Evolutionary conservation across 2,113 vertebrate genomes (phyloP).

Genomic region (Cairina moschata): DNA sequence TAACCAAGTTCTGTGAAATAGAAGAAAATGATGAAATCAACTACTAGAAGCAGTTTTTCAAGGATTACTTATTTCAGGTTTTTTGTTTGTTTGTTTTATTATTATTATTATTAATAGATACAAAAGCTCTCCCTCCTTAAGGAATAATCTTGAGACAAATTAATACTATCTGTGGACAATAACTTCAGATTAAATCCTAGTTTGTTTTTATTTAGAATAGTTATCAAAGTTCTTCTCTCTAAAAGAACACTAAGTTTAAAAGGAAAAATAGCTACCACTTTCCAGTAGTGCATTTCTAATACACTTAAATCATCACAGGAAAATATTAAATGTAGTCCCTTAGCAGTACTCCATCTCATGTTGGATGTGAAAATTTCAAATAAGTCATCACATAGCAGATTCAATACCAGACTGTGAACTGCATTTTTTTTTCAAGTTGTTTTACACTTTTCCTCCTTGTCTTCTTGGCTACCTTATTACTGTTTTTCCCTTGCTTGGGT

Average conservation of each 20-base stretch:
- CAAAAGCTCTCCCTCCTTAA: not conserved
- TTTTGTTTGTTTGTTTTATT: too few species aligned
- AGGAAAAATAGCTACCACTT: not conserved
- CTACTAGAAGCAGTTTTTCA: not conserved
- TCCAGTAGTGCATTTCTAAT: not conserved
- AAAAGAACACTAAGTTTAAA: not conserved
- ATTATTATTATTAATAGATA: not conserved
- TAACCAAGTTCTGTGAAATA: not conserved
- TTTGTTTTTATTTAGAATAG: not conserved
- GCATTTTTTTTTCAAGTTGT: not conserved
- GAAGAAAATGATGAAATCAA: not conserved
- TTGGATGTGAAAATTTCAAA: not conserved
- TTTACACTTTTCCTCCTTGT: not conserved
- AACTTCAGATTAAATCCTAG: not conserved
- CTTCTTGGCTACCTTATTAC: not conserved
- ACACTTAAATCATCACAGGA: not conserved
- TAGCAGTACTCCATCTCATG: not conserved
- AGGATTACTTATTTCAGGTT: not conserved
- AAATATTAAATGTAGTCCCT: not conserved
- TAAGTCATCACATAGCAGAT: not conserved
- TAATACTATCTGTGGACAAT: not conserved
- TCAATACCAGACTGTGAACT: not conserved
- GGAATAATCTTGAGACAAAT: not conserved
- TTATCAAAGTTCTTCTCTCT: not conserved
- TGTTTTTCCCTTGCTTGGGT: not conserved